Evolutionary conservation across 1,140 invertebrate species (phyloP).

Genomic region (Polypedilum pembai): DNA sequence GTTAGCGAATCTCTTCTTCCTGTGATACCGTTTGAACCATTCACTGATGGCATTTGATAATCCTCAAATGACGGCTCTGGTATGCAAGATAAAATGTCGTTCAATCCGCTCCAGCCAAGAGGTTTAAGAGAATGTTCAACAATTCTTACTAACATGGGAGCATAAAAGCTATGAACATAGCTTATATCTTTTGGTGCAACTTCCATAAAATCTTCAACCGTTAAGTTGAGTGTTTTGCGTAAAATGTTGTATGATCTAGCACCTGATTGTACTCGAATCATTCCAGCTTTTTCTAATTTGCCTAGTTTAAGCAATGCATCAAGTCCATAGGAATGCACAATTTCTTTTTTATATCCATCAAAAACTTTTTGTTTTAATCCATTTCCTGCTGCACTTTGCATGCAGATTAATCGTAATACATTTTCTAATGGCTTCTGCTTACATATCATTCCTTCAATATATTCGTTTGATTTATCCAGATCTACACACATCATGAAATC

Average conservation of each 20-base stretch:
- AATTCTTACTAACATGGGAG: slow-evolving; percentile 83
- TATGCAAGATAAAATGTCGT: slow-evolving; percentile 55
- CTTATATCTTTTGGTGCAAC: slow-evolving; percentile 79
- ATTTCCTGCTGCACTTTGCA: slow-evolving; percentile 79
- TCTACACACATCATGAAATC: slow-evolving; percentile 87
- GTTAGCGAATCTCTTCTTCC: slow-evolving; percentile 50
- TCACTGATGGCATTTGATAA: slow-evolving; percentile 45
- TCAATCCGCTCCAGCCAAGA: slow-evolving; percentile 52
- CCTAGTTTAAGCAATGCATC: slow-evolving; percentile 74
- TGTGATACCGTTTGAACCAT: slow-evolving; percentile 39
- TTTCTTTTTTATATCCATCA: slow-evolving; percentile 87
- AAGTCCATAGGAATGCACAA: slow-evolving; percentile 86
- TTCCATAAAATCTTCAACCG: slow-evolving; percentile 81
- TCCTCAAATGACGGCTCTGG: slow-evolving; percentile 55
- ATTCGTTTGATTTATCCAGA: slow-evolving; percentile 77
- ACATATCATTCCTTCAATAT: slow-evolving; percentile 87
- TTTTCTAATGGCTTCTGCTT: slow-evolving; percentile 71
- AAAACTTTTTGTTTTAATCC: slow-evolving; percentile 85
- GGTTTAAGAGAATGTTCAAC: slow-evolving; percentile 73
- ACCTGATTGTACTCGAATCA: slow-evolving; percentile 66
- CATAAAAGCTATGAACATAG: slow-evolving; percentile 90
- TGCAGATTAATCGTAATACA: slow-evolving; percentile 79
- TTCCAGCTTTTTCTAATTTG: slow-evolving; percentile 80
- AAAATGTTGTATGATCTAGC: slow-evolving; percentile 60
- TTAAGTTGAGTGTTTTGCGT: slow-evolving; percentile 68